Conservation (phyloP, 2,113 vertebrate species). For the Zosterops hypoxanthus region DNA sequence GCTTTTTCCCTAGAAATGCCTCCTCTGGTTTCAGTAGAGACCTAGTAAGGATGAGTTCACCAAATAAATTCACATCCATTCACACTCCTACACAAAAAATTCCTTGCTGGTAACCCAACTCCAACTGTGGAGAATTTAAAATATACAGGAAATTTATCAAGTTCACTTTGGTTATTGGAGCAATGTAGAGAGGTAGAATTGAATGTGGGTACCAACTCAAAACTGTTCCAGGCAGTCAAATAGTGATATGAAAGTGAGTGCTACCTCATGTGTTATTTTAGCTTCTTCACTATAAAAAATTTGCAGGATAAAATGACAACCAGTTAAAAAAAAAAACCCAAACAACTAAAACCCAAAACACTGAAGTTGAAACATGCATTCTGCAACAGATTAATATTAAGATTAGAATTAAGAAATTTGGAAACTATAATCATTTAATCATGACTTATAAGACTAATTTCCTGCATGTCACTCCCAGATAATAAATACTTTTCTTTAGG, state of each 20-base stretch:
- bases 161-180: background rate
- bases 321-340: background rate
- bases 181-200: background rate
- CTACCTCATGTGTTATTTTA: background rate
- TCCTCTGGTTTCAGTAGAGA: background rate
- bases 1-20: background rate
- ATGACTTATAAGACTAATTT: constrained; percentile 79
- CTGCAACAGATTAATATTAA: constrained; percentile 68
- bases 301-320: constrained; percentile 19
- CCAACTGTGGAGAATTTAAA: background rate
- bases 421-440: constrained; percentile 71
- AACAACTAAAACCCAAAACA: fast-evolving
- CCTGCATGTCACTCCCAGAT: constrained; percentile 78
- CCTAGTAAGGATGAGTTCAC: background rate
- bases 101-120: background rate
- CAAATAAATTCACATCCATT: background rate
- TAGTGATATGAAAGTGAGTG: background rate
- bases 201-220: background rate
- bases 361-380: constrained; percentile 57
- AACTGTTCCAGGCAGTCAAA: background rate
- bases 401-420: constrained; percentile 74
- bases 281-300: constrained; percentile 10
- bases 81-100: background rate
- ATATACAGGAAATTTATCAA: background rate
- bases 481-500: constrained; percentile 80